Base-by-base conservation (phyloP, 2,797 vertebrate genomes). In the Microctenopoma steveboyesi region DNA sequence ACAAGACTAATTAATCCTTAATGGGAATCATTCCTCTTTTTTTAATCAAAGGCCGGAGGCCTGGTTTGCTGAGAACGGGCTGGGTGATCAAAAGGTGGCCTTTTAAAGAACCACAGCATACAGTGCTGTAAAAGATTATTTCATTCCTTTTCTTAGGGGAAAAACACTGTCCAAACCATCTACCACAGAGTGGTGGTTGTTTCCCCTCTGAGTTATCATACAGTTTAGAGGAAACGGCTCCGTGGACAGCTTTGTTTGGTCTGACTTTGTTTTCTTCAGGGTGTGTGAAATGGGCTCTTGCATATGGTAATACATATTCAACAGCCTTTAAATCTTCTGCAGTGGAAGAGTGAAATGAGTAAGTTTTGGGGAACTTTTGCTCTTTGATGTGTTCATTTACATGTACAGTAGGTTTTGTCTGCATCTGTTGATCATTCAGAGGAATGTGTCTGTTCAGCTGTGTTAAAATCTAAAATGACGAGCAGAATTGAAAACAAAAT, bases 1-100 rank as follows among this genome's bases (percentile, higher is more conserved):
- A 89, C 83, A 88, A 91, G 88, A 91, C 91, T 92, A 90, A 93
- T 91, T 89, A 89, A 88, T 84, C 77, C 63, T 83, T 91, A 87
- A 92, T 90, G 82, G 81, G 78, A 83, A 89, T 82, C 82, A 89
- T 91, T 77, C 83, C 80, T 90, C 88, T 91, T 77, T 89, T 22
- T 91, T 90, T 86, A 89, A 54, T 40, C 57, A 55, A 18, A 82
- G 74, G 87, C 82, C 63, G 72, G 78, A 82, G 76, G 74, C 72
- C 69, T 69, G 81, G 56, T 76, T 85, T 5, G 48, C 70, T 60
- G 75, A 85, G 83, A 83, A 80, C 78, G 67, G 77, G 63, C 79
- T 64, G 79, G 59, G 48, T 85, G 86, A 90, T 92, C 84, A 86
- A 70, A 78, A 78, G 62, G 74, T 74, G 77, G 80, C 83, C 78